These are phyloP conservation scores for Hippocampus barbouri DNA, from an alignment of 2,113 vertebrate genomes.

Conservation along the genomic window DNA sequence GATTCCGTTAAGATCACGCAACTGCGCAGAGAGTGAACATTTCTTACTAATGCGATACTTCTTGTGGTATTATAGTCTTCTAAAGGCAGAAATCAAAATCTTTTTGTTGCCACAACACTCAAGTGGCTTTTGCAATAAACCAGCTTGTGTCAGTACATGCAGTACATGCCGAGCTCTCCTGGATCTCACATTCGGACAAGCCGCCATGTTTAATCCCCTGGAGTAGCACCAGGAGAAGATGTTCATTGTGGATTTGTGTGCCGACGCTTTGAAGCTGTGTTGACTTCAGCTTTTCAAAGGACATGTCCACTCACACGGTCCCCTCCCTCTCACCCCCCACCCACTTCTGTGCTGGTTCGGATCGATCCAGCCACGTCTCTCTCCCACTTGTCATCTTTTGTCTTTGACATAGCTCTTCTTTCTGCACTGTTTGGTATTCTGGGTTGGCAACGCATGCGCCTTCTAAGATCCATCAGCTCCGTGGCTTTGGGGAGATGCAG, in stretches of 20 bases:
- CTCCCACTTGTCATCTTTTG: constrained; percentile 74
- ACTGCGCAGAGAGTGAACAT: not conserved
- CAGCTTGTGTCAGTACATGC: not conserved
- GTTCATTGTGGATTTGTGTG: constrained; percentile 29
- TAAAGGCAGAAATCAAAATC: no score
- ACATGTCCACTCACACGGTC: constrained; percentile 46
- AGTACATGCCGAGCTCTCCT: constrained; percentile 15
- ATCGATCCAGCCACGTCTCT: constrained; percentile 71
- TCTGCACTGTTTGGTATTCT: constrained; percentile 73
- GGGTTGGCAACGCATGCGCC: constrained; percentile 61
- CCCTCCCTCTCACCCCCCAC: constrained; percentile 27
- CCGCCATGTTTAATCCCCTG: constrained; percentile 35
- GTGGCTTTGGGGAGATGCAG: constrained; percentile 58
- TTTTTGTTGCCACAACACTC: constrained; percentile 4
- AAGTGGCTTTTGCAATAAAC: constrained; percentile 6
- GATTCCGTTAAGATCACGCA: not conserved
- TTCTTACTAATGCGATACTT: not conserved
- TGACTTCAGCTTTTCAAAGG: constrained; percentile 57
- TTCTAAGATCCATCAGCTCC: constrained; percentile 71
- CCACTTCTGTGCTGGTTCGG: constrained; percentile 16
- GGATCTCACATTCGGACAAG: constrained; percentile 19
- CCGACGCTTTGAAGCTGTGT: constrained; percentile 65
- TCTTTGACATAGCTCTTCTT: constrained; percentile 63
- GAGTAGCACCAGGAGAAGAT: constrained; percentile 48
- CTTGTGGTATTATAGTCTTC: not conserved